Percentiles rank a stretch among this genome's conserved stretches.
phyloP scores from a whole-genome alignment of 2,797 vertebrate species.

The Hydrolagus colliei region DNA sequence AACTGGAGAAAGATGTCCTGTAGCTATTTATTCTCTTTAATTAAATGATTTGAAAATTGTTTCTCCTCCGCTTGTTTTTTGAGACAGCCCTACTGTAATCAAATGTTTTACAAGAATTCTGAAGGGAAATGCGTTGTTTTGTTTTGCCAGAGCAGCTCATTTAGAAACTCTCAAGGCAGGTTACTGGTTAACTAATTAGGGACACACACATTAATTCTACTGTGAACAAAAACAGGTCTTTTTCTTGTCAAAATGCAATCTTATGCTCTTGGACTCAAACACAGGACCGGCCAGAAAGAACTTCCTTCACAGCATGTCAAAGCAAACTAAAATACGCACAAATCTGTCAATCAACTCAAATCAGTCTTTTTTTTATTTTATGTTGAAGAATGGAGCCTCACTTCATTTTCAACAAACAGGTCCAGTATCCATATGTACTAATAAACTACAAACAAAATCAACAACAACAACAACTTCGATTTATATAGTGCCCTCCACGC shows the following conservation, averaged over 20 bases:
- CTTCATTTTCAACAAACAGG: not conserved
- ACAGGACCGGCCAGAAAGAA: not conserved
- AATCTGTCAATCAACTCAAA: not conserved
- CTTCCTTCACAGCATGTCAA: not conserved
- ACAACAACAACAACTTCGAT: not conserved
- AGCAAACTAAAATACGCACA: not conserved
- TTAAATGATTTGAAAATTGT: no score
- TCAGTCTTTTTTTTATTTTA: no score
- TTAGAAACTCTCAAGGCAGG: no score
- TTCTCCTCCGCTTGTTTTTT: no score
- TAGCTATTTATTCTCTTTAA: no score
- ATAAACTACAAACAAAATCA: not conserved
- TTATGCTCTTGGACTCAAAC: not conserved
- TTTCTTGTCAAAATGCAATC: not conserved
- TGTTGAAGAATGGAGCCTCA: not conserved
- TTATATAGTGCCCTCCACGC: no score
- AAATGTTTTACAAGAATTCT: no score
- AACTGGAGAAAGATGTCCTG: no score
- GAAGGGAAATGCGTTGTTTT: no score
- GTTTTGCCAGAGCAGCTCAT: no score
- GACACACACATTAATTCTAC: not conserved
- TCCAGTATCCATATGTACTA: not conserved
- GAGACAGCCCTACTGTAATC: no score
- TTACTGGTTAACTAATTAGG: not conserved
- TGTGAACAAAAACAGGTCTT: not conserved